Base-by-base conservation (phyloP, 2,888 invertebrate genomes). In the Drosophila borealis region DNA sequence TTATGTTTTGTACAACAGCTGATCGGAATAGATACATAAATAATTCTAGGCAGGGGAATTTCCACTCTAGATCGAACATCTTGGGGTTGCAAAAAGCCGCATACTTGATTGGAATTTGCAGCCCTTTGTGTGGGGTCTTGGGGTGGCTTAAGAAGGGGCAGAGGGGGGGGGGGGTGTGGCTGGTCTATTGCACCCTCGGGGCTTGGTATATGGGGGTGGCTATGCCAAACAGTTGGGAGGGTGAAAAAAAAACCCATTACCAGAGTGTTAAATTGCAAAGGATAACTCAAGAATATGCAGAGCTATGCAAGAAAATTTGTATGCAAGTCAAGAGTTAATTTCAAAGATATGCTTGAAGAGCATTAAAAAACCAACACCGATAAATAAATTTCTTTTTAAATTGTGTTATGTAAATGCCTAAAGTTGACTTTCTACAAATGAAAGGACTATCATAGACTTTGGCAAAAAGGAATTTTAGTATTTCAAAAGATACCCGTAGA, bases 71-170 rank as follows among this genome's bases (percentile, higher is more conserved):
- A 44, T 65, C 25, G 42, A 48, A 42, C 13, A 4, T 13, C 13
- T 34, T 14, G 10, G 66, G 67, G 65, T 67, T 56, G 57, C 4
- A 55, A 19, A 36, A 48, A 45, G 44, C 48, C 41, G 33, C 17
- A 48, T n/a, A 50, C 17, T 50, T 13, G 3, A 17, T 17, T 17
- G 14, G 41, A 55, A 56, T 62, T 56, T 62, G 4, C 9, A n/a
- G 33, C 9, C 17, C 19, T 37, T 29, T 8, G 2, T 29, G 8
- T 8, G 29, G 29, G 8, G 25, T 25, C 25, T 25, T 25, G 25
- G 25, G 29, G 29, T 29, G 29, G 8, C 29, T 29, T 0, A 29
- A 29, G 29, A 8, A 21, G 21, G 21, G 34, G 21, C 19, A 17
- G 11, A 3, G 37, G 41, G 14, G 50, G 1, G 11, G 5, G 2